Base-by-base conservation (phyloP, 1,140 invertebrate species). In the Whitmania pigra region DNA sequence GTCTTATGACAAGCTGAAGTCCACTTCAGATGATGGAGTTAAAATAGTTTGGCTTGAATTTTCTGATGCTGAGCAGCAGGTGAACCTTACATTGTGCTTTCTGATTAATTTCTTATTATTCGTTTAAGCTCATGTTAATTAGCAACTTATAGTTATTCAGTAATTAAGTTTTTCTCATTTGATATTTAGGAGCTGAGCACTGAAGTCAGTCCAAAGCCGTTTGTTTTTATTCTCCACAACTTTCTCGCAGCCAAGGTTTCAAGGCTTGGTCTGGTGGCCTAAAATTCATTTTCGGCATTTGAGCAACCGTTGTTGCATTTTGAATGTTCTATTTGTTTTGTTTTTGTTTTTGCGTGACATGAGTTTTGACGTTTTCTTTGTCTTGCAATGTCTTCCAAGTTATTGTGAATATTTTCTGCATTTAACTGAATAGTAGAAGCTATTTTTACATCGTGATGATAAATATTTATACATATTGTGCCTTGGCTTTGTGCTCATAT, bases 171-270 rank as follows among this genome's bases (percentile, higher is more conserved):
- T n/a, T 69, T 70, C 54, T 53, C 31, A 69, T 74, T 76, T 75
- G 75, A 75, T 77, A 74, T 78, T 80, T 84, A 97, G 93, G 94
- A 97, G 85, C 81, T 97, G 74, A 93, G 97, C 81, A 86, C 97
- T 81, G 91, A 94, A 80, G 91, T 91, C 74, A 94, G 92, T 81
- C 94, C 95, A 25, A 98, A 98, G 83, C 94, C 95, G 22, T 88
- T 97, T 72, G 94, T 99, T 53, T 99, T 99, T 84, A 94, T 96
- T 57, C 86, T 99, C 29, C 95, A 99, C 85, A 96, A 95, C 77
- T 93, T 97, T 80, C 86, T 98, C 49, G 96, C 94, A 22, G 92
- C 95, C 69, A 97, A 97, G 84, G 93, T 97, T 66, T 91, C 93
- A 81, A 87, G 91, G 74, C 83, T 94, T 55, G 90, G 90, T 67